A percentile compares a stretch with the other conserved stretches of the same genome.
Conservation (phyloP, 2,113 vertebrate species). For the Nesogale talazaci region DNA sequence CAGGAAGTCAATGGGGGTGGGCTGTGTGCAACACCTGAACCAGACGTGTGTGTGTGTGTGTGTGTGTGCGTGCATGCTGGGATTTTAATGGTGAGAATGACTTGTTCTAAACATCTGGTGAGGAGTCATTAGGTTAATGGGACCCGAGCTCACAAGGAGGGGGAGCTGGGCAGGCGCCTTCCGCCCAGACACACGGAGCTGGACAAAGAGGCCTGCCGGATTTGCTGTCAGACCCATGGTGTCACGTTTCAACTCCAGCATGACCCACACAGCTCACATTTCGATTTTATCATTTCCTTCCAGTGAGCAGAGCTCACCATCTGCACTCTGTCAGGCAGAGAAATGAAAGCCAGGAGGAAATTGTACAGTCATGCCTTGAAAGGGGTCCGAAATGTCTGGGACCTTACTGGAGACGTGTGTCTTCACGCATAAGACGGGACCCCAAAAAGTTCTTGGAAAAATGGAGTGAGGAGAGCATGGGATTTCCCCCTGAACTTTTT, state of each 20-base stretch:
- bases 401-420: constrained; percentile 52
- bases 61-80: neutral
- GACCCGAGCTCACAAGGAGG: neutral
- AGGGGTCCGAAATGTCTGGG: neutral
- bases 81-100: neutral
- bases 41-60: too few relatives aligned
- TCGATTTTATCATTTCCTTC: constrained; percentile 52
- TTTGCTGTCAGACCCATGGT: constrained; percentile 51
- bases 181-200: neutral
- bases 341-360: constrained; percentile 66
- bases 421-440: constrained; percentile 16
- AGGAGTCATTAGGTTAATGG: neutral
- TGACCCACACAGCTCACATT: neutral
- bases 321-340: constrained; percentile 49
- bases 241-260: constrained; percentile 40
- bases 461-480: too few relatives aligned
- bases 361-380: neutral
- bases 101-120: neutral
- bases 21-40: too few relatives aligned
- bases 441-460: too few relatives aligned
- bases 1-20: neutral
- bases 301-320: constrained; percentile 55
- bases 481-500: too few relatives aligned
- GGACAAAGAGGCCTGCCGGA: constrained; percentile 27
- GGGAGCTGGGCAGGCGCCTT: neutral